Percentiles rank a stretch among this genome's conserved stretches.
Conservation (phyloP, 1,140 invertebrate species). For the Manduca sexta region DNA sequence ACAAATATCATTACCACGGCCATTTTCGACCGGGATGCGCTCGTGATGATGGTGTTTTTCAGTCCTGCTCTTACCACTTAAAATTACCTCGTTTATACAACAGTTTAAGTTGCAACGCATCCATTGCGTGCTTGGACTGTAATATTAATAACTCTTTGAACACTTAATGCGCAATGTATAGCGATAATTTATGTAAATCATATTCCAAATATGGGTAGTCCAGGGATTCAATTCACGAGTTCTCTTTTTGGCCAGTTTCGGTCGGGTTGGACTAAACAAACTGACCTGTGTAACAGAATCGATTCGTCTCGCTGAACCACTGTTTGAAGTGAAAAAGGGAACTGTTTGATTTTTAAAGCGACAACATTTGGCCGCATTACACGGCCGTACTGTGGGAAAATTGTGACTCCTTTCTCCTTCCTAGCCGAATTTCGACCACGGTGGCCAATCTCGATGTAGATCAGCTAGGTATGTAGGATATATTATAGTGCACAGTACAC, state of each 20-base stretch:
- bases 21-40: slow-evolving; percentile 59
- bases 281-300: slow-evolving; percentile 51
- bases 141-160: neutral
- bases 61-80: slow-evolving; percentile 25
- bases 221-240: slow-evolving; percentile 59
- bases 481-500: too few species aligned
- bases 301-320: slow-evolving; percentile 45
- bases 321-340: slow-evolving; percentile 30
- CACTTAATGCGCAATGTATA: slow-evolving; percentile 21
- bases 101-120: neutral
- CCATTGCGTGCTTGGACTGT: slow-evolving; percentile 20
- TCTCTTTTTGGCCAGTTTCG: slow-evolving; percentile 59
- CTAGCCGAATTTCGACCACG: too few species aligned
- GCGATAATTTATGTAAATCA: neutral
- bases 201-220: neutral
- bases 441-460: too few species aligned
- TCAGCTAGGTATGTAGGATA: too few species aligned
- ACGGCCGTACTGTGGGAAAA: neutral
- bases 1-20: slow-evolving; percentile 67
- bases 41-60: slow-evolving; percentile 68
- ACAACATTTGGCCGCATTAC: neutral
- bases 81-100: slow-evolving; percentile 1
- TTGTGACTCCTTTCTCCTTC: too few species aligned
- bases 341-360: slow-evolving; percentile 19
- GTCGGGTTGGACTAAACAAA: slow-evolving; percentile 58